Conservation (phyloP, 2,888 invertebrate genomes). For the Philereme transversata region DNA sequence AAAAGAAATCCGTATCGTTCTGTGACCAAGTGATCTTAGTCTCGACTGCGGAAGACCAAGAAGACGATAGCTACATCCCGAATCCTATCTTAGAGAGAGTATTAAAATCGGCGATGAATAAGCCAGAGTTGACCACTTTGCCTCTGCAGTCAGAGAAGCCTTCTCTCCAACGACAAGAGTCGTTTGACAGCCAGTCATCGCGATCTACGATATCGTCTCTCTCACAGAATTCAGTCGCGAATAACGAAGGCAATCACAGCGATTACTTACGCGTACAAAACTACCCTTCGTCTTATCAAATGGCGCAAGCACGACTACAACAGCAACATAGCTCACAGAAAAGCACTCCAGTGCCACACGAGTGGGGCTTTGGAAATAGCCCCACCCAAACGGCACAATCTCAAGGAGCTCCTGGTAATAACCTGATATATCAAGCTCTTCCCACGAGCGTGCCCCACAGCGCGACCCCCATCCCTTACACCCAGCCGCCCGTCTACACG, state of each 20-base stretch:
- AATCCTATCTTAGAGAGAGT: slow-evolving; percentile 95
- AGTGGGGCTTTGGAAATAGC: slow-evolving; percentile 55
- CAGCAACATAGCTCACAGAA: slow-evolving; percentile 69
- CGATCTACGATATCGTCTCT: slow-evolving; percentile 78
- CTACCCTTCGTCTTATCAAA: slow-evolving; percentile 67
- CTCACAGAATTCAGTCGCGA: slow-evolving; percentile 70
- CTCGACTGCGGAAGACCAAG: slow-evolving; percentile 96
- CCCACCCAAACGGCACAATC: slow-evolving; percentile 54
- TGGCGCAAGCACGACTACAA: slow-evolving; percentile 64
- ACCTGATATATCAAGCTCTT: slow-evolving; percentile 70
- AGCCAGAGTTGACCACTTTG: slow-evolving; percentile 85
- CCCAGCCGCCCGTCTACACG: slow-evolving; percentile 66
- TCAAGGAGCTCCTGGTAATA: slow-evolving; percentile 52
- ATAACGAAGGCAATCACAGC: slow-evolving; percentile 61
- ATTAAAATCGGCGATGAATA: slow-evolving; percentile 91
- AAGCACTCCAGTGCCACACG: slow-evolving; percentile 47
- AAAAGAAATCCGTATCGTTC: slow-evolving; percentile 97
- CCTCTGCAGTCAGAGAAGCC: slow-evolving; percentile 78
- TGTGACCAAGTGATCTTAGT: slow-evolving; percentile 97
- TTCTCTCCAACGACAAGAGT: slow-evolving; percentile 76
- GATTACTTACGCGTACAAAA: slow-evolving; percentile 73
- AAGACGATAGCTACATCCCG: slow-evolving; percentile 94
- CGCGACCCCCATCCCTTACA: slow-evolving; percentile 70
- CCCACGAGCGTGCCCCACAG: slow-evolving; percentile 58
- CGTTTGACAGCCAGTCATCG: slow-evolving; percentile 80